These are phyloP conservation scores for Zosterops hypoxanthus DNA, from an alignment of 2,113 vertebrate genomes.

Conservation along the genomic window DNA sequence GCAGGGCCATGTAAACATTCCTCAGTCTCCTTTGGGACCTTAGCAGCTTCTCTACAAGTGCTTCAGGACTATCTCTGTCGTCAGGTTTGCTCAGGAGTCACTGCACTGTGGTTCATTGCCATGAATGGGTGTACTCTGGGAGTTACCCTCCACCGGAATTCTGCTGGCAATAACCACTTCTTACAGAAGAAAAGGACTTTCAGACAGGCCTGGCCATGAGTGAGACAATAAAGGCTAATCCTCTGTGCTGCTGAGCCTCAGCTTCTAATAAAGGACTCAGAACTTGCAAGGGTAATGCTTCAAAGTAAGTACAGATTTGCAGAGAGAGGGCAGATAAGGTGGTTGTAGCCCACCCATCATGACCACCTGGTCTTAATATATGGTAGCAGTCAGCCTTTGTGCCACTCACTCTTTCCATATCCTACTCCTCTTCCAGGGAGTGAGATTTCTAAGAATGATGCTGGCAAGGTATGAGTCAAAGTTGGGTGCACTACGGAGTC, in stretches of 20 bases:
- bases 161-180: background rate
- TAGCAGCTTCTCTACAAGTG: background rate
- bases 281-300: slow-evolving; percentile 15
- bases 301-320: slow-evolving; percentile 41
- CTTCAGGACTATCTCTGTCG: background rate
- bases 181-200: background rate
- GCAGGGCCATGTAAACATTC: background rate
- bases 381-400: slow-evolving; percentile 2
- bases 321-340: slow-evolving; percentile 8
- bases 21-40: background rate
- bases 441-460: background rate
- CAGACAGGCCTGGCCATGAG: background rate
- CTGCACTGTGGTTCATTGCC: background rate
- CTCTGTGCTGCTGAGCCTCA: background rate
- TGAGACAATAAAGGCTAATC: slow-evolving; percentile 26
- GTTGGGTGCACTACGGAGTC: background rate
- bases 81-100: background rate
- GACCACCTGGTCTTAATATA: slow-evolving; percentile 45
- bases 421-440: background rate
- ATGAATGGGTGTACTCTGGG: background rate
- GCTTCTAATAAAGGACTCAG: slow-evolving; percentile 40
- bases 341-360: slow-evolving; percentile 35
- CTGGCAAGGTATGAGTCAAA: background rate
- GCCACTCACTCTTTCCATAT: background rate
- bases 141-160: background rate